Evolutionary conservation across 92 coral and sea anemone species (phyloP), one percentile per base, ranked within the genome.

Genomic region (Actinostola sp.): DNA sequence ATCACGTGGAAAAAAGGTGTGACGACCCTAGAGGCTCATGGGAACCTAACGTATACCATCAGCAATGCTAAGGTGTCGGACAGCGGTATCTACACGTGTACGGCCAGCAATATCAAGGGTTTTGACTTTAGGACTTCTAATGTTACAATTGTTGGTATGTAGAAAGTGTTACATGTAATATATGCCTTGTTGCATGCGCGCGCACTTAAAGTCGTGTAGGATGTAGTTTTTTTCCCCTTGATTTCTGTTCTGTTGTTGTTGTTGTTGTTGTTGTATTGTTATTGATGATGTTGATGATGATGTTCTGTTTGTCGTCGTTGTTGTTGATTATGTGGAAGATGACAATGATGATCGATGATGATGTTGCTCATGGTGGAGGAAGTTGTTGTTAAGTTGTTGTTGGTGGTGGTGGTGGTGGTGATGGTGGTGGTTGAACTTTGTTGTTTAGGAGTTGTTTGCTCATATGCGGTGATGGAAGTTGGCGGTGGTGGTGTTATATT

Each of bases 1-100:
- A 73, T 95, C 65, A 63, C 81, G 28, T 95, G 99, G 99, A 86
- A 59, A 70, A 81, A 83, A 76, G 97, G 86, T 21, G 67, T 60
- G 13, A 78, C 56, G 48, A 16, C 83, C 44, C 71, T 75, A 21
- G 46, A 38, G 27, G 68, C 12, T 43, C 78, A 76, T 21, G 60
- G 44, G 38, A 86, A 73, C 28, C 42, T 51, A 16, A 34, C 38
- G 8, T 85, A 67, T 41, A 55, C 56, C 12, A 81, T 88, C 33
- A 73, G 41, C 36, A 64, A 61, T 9, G 92, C 83, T 50, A 73
- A 17, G 45, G 65, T 14, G 16, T 23, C 27, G 7, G 86, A 82
- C 29, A 78, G 84, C 60, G 95, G 92, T 1, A 75, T 64, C 38
- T 94, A 94, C 82, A 94, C 87, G 0, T 94, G 98, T 38, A 33